Conservation (phyloP, 2,797 vertebrate species). For the Galaxias olidus region DNA sequence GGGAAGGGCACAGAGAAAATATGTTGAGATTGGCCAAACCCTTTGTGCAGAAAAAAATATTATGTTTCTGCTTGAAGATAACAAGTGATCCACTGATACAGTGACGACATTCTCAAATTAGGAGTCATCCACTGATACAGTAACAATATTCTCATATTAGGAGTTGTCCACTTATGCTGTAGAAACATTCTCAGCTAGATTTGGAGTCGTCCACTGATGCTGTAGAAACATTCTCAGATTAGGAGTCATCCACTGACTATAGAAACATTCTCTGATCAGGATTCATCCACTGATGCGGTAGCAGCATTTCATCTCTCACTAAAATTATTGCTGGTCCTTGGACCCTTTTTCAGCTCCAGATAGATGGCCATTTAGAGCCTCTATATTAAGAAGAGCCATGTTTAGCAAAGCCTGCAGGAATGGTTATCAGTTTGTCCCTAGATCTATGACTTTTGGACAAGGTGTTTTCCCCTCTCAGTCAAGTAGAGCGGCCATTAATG, state of each 20-base stretch:
- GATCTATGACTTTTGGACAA: constrained; percentile 66
- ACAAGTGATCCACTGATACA: not conserved
- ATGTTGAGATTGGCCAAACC: constrained; percentile 16
- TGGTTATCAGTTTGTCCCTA: constrained; percentile 65
- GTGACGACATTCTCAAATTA: not conserved
- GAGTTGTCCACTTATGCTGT: not conserved
- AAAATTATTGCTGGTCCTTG: too few relatives aligned
- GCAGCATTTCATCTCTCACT: too few relatives aligned
- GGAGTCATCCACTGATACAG: not conserved
- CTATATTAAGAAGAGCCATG: constrained; percentile 48
- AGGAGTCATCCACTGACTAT: too few relatives aligned
- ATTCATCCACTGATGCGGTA: too few relatives aligned
- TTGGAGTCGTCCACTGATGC: too few relatives aligned
- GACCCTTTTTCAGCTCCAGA: too few relatives aligned
- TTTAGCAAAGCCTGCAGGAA: constrained; percentile 57
- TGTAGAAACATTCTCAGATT: too few relatives aligned
- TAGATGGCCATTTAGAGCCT: not conserved
- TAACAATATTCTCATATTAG: too few relatives aligned
- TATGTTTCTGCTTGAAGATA: constrained; percentile 6
- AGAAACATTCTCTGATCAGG: not conserved
- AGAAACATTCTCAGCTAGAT: not conserved
- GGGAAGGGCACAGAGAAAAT: constrained; percentile 22
- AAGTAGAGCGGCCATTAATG: constrained; percentile 66
- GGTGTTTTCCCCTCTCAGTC: constrained; percentile 69
- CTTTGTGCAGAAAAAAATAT: constrained; percentile 16